Percentiles rank a stretch among this genome's conserved stretches.
Conservation (phyloP, 1,140 invertebrate genomes). For the fruit fly (Drosophila melanogaster) region Release_6_plus_ISO1_MT NC_004354.4:22890001-22890500, state of each 20-base stretch:
- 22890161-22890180: slow-evolving; percentile 56
- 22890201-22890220: slow-evolving; percentile 28
- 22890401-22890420: background rate
- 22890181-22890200: slow-evolving; percentile 52
- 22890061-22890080: background rate
- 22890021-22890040: too few species aligned
- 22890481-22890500: slow-evolving; percentile 80
- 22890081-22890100: slow-evolving; percentile 6
- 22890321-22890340: background rate
- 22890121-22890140: background rate
- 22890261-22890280: slow-evolving; percentile 36
- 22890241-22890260: slow-evolving; percentile 25
- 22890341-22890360: background rate
- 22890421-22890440: slow-evolving; percentile 19
- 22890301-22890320: slow-evolving; percentile 48
- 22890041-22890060: too few species aligned
- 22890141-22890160: slow-evolving; percentile 55
- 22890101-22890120: background rate
- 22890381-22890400: background rate
- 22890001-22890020: too few species aligned
- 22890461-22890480: slow-evolving; percentile 74
- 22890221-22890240: slow-evolving; percentile 43
- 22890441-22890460: slow-evolving; percentile 64
- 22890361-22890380: background rate
- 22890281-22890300: slow-evolving; percentile 44